Conservation (phyloP, 2,113 vertebrate genomes). For the Eonycteris spelaea region DNA sequence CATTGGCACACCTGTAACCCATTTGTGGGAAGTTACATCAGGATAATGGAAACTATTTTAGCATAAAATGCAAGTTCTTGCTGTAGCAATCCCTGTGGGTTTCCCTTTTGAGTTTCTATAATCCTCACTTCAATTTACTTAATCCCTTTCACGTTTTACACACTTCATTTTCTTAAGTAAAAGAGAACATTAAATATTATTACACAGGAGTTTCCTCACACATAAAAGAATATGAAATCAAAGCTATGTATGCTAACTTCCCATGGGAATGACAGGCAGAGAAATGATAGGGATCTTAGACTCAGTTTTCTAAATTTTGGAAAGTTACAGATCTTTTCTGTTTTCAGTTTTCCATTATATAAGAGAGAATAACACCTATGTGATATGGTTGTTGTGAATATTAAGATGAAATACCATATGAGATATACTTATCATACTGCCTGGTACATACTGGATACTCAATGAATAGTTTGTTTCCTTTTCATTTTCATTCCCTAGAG, state of each 20-base stretch:
- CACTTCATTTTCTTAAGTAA: neutral
- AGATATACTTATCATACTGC: neutral
- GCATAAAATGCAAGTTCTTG: neutral
- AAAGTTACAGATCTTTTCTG: neutral
- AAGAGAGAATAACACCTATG: neutral
- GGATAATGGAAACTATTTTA: neutral
- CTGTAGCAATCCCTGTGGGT: neutral
- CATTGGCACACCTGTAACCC: neutral
- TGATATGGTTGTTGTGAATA: neutral
- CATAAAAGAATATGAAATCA: neutral
- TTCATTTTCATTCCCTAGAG: slow-evolving; percentile 13
- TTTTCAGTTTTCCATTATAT: neutral
- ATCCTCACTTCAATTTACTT: neutral
- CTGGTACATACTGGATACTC: neutral
- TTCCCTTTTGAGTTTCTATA: slow-evolving; percentile 1
- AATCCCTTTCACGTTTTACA: neutral
- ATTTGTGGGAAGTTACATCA: neutral
- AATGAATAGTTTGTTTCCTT: neutral
- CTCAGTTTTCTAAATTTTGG: neutral
- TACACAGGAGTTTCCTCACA: neutral
- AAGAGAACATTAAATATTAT: neutral
- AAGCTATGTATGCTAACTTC: neutral
- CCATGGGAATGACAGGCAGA: neutral
- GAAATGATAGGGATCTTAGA: neutral
- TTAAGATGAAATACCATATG: neutral